Evolutionary conservation across 2,888 invertebrate species (phyloP), one percentile per base, ranked within the genome.

Genomic region (Spilarctia lutea): DNA sequence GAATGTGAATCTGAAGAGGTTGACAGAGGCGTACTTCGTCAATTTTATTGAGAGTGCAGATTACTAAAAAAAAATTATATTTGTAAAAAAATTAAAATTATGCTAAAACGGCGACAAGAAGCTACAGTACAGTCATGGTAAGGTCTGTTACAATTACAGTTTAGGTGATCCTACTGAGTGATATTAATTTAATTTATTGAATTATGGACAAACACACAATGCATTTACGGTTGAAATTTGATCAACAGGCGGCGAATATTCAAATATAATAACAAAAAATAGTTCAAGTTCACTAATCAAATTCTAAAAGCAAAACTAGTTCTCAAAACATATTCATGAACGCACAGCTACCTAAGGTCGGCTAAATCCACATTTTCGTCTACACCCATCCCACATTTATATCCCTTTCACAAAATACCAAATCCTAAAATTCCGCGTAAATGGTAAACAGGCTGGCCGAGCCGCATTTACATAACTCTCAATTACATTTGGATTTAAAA

Each of bases 401-500:
- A 63, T 65, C 65, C 65, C 75, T 76, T 77, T 74, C 68, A 76
- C 77, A 83, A 77, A 83, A 85, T 77, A 79, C 76, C 80, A 83
- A 83, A 83, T 85, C 79, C 83, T 69, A 75, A 82, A 83, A 77
- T 85, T 79, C 82, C 68, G 75, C 82, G 83, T 79, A 79, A 85
- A 84, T 82, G 83, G 83, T 83, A 83, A 85, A 85, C 84, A 83
- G 85, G 79, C 85, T 82, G 85, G 79, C 85, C 85, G 85, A 81
- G 78, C 82, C 79, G 76, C 83, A 89, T 90, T 90, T 90, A 89
- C 89, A 89, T 90, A 90, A 89, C 89, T 90, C 89, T 88, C 89
- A 90, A 90, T 90, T 90, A 90, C 89, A 89, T 89, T 88, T 88
- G 88, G 89, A 89, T 90, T 90, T 90, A 90, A 89, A 90, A 89